Evolutionary conservation across 2,113 vertebrate genomes (phyloP), one percentile per base, ranked within the genome.

Genomic region (Seriola aureovittata): DNA sequence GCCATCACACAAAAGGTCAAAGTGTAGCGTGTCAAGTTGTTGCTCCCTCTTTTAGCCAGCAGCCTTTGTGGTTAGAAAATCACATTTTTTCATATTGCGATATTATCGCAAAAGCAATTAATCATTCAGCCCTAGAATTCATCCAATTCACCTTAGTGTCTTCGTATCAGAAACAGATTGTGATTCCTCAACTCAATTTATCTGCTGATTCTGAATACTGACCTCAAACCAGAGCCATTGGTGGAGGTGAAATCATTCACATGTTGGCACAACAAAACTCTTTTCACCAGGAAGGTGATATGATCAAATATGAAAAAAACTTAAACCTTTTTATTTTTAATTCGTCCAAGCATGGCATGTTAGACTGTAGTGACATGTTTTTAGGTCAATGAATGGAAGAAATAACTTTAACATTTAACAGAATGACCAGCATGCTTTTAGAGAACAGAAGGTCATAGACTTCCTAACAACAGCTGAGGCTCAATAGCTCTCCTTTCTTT

Each of bases 361-460:
- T 17, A 29, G 34, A 16, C 42, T 7, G 5, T 44, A 44, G 46
- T 44, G 52, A 23, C 1, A 5, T 25, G 10, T 75, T 54, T 64
- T 38, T 2, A 62, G 11, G 17, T 8, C 12, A 14, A 44, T 55
- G 66, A 59, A 34, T 25, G 42, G 13, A 8, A 44, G 34, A 62
- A 70, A 64, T 71, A 44, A 23, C 32, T 29, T 5, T 36, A 73
- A 71, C 57, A 74, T 82, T 74, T 63, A 69, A 54, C 3, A 69
- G 13, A 67, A 23, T 42, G 29, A 42, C 29, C 40, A 44, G 19
- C 58, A 52, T 54, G 10, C 52, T 67, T 74, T 67, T 7, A 60
- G 23, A 63, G 8, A 46, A 67, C 46, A 67, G 14, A 59, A 75
- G 42, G 70, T 79, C 36, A 38, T 0, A 17, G 55, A 21, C 4